Evolutionary conservation across 2,797 vertebrate genomes (phyloP), one percentile per base, ranked within the genome.

Genomic region (Lerista edwardsae): DNA sequence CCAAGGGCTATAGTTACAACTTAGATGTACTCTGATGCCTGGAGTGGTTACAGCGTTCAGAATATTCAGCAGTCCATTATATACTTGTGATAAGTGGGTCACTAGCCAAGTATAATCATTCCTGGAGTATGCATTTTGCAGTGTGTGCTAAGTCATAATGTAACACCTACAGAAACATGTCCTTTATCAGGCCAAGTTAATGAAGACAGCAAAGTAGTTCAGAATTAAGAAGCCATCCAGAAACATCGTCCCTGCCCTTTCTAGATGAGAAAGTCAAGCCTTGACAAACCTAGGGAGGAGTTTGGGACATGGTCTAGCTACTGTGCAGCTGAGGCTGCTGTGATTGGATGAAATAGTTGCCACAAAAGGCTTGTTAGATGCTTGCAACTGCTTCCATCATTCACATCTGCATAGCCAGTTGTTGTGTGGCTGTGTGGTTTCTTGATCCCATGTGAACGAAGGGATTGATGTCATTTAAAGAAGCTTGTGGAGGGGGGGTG

Each of bases 1-100:
- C 88, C 95, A 95, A 96, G 95, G 92, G 94, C 96, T 96, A 82
- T 87, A 85, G 51, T 95, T 95, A 91, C 85, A 93, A 94, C 92
- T 83, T 86, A 71, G 75, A 84, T 87, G 81, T 87, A 89, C 80
- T 88, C 88, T 84, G 85, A 76, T 89, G 39, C 84, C 69, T 90
- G 76, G 84, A 47, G 55, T 80, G 93, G 80, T 62, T 85, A 89
- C 89, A 79, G 10, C 36, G 61, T 84, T 84, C 61, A 82, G 31
- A 73, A 31, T 82, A 77, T 27, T 61, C 71, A 69, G 31, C 31
- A 36, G 44, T 65, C 39, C 41, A 55, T 1, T 1, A 39, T 59
- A 57, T 5, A 31, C n/a, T 80, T 75, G 23, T 68, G 4, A 29
- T 59, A 29, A 34, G 0, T 75, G 67, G 31, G 51, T 57, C 25